These are phyloP conservation scores for Struthidea cinerea DNA, from an alignment of 2,113 vertebrate species.

Conservation along the genomic window DNA sequence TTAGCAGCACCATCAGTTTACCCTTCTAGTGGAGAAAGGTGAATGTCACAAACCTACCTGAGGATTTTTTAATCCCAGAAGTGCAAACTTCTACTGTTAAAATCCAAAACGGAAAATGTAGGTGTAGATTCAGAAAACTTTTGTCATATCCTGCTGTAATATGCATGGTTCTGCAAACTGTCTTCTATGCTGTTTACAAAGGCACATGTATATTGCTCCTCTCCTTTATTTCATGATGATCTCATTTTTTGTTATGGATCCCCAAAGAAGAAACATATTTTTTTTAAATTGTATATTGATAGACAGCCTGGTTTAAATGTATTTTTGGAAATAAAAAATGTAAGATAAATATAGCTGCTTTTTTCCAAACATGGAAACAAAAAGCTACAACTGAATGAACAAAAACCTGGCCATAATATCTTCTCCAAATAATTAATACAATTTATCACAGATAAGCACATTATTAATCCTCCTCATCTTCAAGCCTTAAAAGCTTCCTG, in stretches of 20 bases:
- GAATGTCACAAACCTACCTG: background rate
- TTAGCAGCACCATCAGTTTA: background rate
- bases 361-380: background rate
- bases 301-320: background rate
- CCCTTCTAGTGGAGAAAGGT: background rate
- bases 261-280: background rate
- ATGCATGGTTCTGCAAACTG: background rate
- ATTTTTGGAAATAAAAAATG: background rate
- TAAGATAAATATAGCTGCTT: background rate
- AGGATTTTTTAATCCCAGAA: background rate
- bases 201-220: background rate
- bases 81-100: background rate
- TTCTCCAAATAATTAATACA: background rate
- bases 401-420: background rate
- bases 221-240: background rate
- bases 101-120: background rate
- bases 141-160: background rate
- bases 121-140: background rate
- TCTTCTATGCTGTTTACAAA: background rate
- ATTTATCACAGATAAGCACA: background rate
- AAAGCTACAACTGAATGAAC: background rate
- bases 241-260: background rate
- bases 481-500: background rate
- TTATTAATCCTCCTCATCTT: background rate
- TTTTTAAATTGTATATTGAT: background rate